Evolutionary conservation across 2,113 vertebrate species (phyloP).

Genomic region (Cichladusa arquata): DNA sequence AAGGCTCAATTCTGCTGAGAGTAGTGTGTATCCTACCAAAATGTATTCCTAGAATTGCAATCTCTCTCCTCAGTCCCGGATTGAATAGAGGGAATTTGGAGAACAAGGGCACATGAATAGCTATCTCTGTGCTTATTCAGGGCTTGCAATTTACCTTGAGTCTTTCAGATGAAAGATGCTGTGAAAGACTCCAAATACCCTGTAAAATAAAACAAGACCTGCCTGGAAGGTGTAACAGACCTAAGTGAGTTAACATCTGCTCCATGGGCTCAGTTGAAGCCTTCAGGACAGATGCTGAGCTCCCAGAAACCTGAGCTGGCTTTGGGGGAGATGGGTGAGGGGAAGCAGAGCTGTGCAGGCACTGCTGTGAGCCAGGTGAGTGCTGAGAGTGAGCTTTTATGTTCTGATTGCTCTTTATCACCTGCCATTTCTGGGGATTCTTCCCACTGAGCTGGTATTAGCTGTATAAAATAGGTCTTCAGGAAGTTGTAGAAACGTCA

Average conservation of each 20-base stretch:
- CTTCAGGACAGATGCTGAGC: not conserved
- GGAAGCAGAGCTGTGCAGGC: not conserved
- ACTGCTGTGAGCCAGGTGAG: not conserved
- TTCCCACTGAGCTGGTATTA: not conserved
- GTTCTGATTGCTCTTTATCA: not conserved
- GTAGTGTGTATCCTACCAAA: not conserved
- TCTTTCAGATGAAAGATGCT: not conserved
- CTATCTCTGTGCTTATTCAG: not conserved
- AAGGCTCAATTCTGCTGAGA: not conserved
- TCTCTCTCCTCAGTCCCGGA: not conserved
- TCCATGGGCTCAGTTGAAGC: not conserved
- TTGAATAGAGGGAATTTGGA: not conserved
- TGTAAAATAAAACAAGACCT: not conserved
- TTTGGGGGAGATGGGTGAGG: not conserved
- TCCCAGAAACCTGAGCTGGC: not conserved
- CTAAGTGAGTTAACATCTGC: not conserved
- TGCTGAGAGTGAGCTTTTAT: not conserved
- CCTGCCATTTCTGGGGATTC: not conserved
- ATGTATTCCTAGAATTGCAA: not conserved
- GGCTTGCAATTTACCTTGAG: not conserved
- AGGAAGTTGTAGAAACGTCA: not conserved
- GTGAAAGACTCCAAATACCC: not conserved
- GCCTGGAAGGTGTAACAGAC: not conserved
- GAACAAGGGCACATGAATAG: not conserved
- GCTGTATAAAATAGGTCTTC: not conserved